Percentiles rank a stretch among this genome's conserved stretches.
These are phyloP conservation scores for Notolabrus celidotus DNA, from an alignment of 2,797 vertebrate genomes.

Conservation along the genomic window DNA sequence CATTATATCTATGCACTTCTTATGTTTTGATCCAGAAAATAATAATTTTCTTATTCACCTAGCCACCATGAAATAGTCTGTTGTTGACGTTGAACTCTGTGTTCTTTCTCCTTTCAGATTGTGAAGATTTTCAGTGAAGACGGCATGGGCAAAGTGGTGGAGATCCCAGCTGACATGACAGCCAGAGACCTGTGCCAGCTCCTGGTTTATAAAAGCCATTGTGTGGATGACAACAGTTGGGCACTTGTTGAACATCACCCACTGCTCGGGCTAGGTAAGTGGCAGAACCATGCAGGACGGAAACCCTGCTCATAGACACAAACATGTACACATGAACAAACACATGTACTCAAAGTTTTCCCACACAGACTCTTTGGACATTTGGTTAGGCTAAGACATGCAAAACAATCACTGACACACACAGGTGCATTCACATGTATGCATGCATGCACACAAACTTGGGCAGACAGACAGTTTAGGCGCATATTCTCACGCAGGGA, in stretches of 20 bases:
- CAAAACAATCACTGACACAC: slow-evolving; percentile 42
- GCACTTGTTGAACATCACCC: slow-evolving; percentile 97
- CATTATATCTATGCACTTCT: too few species aligned
- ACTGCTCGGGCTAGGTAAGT: slow-evolving; percentile 94
- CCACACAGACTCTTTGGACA: slow-evolving; percentile 6
- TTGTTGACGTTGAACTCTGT: background rate
- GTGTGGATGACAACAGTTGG: slow-evolving; percentile 99
- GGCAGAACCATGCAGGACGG: slow-evolving; percentile 7
- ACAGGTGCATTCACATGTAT: slow-evolving; percentile 57
- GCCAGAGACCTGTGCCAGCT: slow-evolving; percentile 97
- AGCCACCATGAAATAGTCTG: background rate
- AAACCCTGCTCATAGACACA: slow-evolving; percentile 14
- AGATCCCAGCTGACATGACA: slow-evolving; percentile 96
- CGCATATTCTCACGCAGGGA: slow-evolving; percentile 65
- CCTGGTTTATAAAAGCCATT: slow-evolving; percentile 98
- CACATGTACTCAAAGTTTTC: slow-evolving; percentile 3
- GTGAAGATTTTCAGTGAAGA: slow-evolving; percentile 98
- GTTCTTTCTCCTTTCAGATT: slow-evolving; percentile 82
- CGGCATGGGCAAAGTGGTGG: slow-evolving; percentile 95
- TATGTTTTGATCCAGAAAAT: background rate
- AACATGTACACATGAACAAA: slow-evolving; percentile 23
- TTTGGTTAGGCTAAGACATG: slow-evolving; percentile 38
- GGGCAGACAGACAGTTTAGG: slow-evolving; percentile 28
- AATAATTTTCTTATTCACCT: background rate
- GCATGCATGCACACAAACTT: slow-evolving; percentile 36